These are phyloP conservation scores for Dryoscopus gambensis DNA, from an alignment of 2,113 vertebrate genomes.

Conservation along the genomic window DNA sequence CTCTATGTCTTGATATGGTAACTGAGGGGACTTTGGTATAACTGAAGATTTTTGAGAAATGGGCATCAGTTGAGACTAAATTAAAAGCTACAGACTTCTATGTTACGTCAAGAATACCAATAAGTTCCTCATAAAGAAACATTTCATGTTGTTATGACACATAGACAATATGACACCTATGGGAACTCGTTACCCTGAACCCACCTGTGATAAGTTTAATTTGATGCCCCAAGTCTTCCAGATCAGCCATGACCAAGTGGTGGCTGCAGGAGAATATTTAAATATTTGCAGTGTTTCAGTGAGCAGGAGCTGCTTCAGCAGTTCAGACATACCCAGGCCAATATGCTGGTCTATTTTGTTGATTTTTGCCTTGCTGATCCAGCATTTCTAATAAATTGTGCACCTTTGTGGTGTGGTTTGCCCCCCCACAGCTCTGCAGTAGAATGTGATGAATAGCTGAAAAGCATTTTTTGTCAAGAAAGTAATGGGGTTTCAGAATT, in stretches of 20 bases:
- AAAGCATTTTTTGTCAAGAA: background rate
- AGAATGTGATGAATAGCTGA: background rate
- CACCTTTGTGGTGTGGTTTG: background rate
- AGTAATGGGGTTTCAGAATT: background rate
- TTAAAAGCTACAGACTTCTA: background rate
- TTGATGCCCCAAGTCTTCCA: background rate
- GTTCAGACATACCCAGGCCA: background rate
- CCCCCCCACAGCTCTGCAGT: background rate
- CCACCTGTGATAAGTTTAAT: background rate
- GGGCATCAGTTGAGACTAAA: background rate
- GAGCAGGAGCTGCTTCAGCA: background rate
- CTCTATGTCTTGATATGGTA: background rate
- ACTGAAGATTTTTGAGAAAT: background rate
- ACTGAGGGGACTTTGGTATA: background rate
- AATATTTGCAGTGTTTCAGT: background rate
- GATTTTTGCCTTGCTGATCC: background rate
- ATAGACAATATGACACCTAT: accelerated
- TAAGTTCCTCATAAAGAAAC: background rate
- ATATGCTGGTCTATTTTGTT: background rate
- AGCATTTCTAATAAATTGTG: background rate
- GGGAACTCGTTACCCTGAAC: background rate
- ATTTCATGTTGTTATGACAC: accelerated
- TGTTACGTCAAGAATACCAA: background rate
- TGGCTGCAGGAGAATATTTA: background rate
- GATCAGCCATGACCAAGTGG: background rate